Evolutionary conservation across 2,888 invertebrate species (phyloP).

Genomic region (Drosophila crucigera): DNA sequence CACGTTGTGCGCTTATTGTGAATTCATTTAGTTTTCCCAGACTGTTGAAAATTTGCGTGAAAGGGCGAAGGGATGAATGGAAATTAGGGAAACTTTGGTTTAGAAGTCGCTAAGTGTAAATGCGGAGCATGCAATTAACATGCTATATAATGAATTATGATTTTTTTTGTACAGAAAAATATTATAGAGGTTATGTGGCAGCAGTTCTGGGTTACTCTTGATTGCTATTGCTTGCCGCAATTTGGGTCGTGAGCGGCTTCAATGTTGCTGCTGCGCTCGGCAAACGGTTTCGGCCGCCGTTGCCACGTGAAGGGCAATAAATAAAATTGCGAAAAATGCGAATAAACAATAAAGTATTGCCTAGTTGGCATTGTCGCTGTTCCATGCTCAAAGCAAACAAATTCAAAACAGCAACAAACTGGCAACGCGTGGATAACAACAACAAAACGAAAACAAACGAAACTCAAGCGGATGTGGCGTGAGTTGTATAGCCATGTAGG

Average conservation of each 20-base stretch:
- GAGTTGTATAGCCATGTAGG: slow-evolving; percentile 70
- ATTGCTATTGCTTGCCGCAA: slow-evolving; percentile 34
- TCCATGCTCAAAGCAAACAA: slow-evolving; percentile 30
- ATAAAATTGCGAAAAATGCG: slow-evolving; percentile 76
- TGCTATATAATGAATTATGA: slow-evolving; percentile 76
- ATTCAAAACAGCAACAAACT: slow-evolving; percentile 43
- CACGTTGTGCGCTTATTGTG: slow-evolving; percentile 54
- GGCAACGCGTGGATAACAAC: slow-evolving; percentile 14
- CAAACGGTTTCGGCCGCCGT: slow-evolving; percentile 44
- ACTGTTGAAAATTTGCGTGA: slow-evolving; percentile 10
- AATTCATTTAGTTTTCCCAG: slow-evolving; percentile 62
- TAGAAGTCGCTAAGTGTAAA: slow-evolving; percentile 63
- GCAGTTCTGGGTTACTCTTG: slow-evolving; percentile 14
- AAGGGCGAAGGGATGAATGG: background rate
- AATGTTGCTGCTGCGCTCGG: slow-evolving; percentile 70
- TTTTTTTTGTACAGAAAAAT: slow-evolving; percentile 51
- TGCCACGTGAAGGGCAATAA: slow-evolving; percentile 77
- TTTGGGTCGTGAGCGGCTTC: slow-evolving; percentile 48
- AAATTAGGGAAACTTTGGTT: background rate
- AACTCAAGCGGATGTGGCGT: slow-evolving; percentile 69
- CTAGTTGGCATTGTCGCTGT: slow-evolving; percentile 50
- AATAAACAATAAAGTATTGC: slow-evolving; percentile 77
- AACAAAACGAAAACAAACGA: slow-evolving; percentile 24
- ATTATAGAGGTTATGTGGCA: slow-evolving; percentile 21
- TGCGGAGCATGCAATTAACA: slow-evolving; percentile 64